phyloP scores from a whole-genome alignment of 2,888 invertebrate genomes.

The Trissoscelio sp. region DNA sequence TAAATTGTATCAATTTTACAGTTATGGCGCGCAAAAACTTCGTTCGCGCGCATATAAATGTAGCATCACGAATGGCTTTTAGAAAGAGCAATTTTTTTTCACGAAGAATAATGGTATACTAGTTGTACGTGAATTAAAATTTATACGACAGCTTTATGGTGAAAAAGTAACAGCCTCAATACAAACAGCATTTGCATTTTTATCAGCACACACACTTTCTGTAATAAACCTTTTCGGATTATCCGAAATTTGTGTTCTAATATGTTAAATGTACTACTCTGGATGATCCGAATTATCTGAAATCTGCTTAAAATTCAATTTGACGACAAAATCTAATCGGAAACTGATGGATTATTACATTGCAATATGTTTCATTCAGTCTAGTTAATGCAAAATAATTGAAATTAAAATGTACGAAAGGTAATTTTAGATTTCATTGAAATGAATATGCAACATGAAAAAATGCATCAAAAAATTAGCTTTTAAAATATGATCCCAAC shows the following conservation, averaged over 20 bases:
- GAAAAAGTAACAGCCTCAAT: not conserved
- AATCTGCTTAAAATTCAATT: not conserved
- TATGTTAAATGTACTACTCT: not conserved
- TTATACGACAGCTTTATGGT: not conserved
- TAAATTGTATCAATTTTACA: constrained; percentile 17
- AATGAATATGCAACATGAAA: too few relatives aligned
- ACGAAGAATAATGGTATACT: not conserved
- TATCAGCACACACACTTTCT: too few relatives aligned
- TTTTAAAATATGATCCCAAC: too few relatives aligned
- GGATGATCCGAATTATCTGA: not conserved
- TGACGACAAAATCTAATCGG: too few relatives aligned
- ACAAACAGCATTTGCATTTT: not conserved
- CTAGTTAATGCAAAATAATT: too few relatives aligned
- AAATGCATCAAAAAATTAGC: too few relatives aligned
- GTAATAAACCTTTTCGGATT: not conserved
- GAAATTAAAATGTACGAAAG: too few relatives aligned
- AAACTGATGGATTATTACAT: too few relatives aligned
- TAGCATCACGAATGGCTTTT: not conserved
- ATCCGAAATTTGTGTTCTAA: not conserved
- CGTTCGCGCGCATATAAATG: too few relatives aligned
- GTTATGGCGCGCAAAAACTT: not conserved
- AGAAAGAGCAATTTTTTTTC: not conserved
- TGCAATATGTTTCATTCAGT: too few relatives aligned
- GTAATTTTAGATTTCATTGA: too few relatives aligned
- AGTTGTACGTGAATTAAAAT: not conserved